phyloP scores from a whole-genome alignment of 2,888 invertebrate genomes.

The Crossocerus cetratus region DNA sequence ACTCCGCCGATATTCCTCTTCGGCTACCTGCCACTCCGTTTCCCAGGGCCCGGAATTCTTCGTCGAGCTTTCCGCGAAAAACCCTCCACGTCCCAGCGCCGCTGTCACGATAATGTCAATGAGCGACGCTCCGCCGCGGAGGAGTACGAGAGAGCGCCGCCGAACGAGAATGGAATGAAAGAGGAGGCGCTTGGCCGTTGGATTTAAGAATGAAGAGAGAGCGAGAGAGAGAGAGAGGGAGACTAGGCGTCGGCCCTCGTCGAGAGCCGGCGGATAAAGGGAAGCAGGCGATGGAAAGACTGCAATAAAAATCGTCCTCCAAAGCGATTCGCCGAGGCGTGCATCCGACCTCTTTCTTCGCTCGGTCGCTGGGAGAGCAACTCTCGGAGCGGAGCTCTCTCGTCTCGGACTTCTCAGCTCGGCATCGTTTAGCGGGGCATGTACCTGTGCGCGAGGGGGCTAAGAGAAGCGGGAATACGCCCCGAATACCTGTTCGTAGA shows the following conservation, averaged over 20 bases:
- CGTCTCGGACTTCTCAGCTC: conserved; percentile 11
- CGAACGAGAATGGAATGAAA: neutral
- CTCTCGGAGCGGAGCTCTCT: neutral
- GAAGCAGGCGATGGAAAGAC: conserved; percentile 10
- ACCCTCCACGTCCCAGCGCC: neutral
- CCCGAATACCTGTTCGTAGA: conserved; percentile 46
- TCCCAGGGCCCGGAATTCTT: neutral
- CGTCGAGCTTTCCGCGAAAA: neutral
- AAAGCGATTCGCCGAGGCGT: conserved; percentile 54
- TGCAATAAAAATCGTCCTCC: conserved; percentile 47
- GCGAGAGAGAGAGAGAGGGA: no score
- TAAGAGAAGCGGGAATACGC: conserved; percentile 25
- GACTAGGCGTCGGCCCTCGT: neutral
- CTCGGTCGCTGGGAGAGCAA: neutral
- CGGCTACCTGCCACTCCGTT: neutral
- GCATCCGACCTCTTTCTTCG: conserved; percentile 60
- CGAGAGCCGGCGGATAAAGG: conserved; percentile 1
- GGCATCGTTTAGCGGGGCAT: neutral
- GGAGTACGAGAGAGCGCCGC: neutral
- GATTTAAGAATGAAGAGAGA: conserved; percentile 1
- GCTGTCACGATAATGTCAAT: neutral
- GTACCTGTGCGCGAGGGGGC: conserved; percentile 47
- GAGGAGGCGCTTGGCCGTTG: neutral
- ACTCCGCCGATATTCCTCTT: neutral
- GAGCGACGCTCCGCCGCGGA: neutral